Evolutionary conservation across 2,888 invertebrate genomes (phyloP), one percentile per base, ranked within the genome.

Genomic region (Anthrax anthrax): DNA sequence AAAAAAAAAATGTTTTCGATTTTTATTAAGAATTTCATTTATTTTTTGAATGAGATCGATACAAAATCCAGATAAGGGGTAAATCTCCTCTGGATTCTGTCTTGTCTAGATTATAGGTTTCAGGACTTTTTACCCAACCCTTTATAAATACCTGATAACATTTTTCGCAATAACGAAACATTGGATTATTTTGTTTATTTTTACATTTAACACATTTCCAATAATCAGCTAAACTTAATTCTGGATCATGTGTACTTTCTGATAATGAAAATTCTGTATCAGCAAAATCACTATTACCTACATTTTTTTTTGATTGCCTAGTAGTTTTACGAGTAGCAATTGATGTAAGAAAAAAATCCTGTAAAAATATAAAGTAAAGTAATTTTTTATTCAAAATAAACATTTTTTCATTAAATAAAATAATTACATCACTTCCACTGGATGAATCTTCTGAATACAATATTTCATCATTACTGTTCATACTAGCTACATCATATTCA

Each of bases 141-240:
- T 23, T 4, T 6, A 23, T 6, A 6, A 8, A 51, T 51, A 80
- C 81, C 78, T 78, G 77, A 63, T 76, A 81, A 61, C 81, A 82
- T 65, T 76, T 77, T 62, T 78, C 75, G 64, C 82, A 83, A 68
- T 76, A 81, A 51, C 78, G 67, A 60, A 75, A 81, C 47, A 74
- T 65, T 37, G 80, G 78, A 68, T 78, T 78, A 62, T 80, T 75
- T 60, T 72, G 76, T 54, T 64, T 62, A 42, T 73, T 72, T 51
- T 70, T 72, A 66, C 82, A 82, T 58, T 76, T 76, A 17, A 76
- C 72, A 61, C 83, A 83, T 46, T 70, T 69, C 73, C 76, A 72
- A 66, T 77, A 81, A 63, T 77, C 79, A 55, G 72, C 69, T 49
- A 66, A 66, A 51, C 73, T 73, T 38, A 75, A 61, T 61, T 77